Evolutionary conservation across 2,113 vertebrate species (phyloP).

Genomic region (Probosciger aterrimus): DNA sequence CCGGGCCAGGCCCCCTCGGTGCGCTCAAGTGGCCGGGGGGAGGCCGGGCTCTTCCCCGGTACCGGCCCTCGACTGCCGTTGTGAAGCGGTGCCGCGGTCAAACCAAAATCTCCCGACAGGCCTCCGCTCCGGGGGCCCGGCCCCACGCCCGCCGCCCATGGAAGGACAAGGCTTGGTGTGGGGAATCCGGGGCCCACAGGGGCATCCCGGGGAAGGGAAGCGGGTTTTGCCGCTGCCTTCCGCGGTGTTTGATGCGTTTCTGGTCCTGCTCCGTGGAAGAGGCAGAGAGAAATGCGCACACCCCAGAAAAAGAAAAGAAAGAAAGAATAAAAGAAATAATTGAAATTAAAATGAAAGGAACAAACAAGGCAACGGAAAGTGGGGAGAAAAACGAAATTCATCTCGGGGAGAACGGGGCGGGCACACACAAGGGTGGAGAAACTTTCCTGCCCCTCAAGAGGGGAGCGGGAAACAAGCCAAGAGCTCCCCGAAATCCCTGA

Average conservation of each 20-base stretch:
- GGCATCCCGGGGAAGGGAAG: background rate
- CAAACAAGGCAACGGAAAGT: background rate
- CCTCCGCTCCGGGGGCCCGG: background rate
- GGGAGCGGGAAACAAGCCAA: background rate
- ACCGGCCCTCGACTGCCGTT: background rate
- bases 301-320: background rate
- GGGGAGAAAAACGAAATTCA: background rate
- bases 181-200: background rate
- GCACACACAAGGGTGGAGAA: background rate
- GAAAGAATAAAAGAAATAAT: no score
- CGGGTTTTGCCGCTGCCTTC: constrained; percentile 74
- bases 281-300: constrained; percentile 68
- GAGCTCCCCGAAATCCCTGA: background rate
- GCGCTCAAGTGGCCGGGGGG: background rate
- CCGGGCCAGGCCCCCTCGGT: background rate
- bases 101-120: no score
- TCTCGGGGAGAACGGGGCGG: background rate
- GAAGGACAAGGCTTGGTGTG: no score
- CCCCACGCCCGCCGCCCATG: background rate
- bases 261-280: constrained; percentile 81
- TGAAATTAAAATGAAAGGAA: background rate
- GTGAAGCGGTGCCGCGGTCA: background rate
- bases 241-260: constrained; percentile 77
- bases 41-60: background rate
- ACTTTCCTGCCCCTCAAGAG: background rate